A percentile compares a stretch with the other conserved stretches of the same genome.
Conservation (phyloP, 1,140 invertebrate genomes). For the Frieseomelitta varia region DNA sequence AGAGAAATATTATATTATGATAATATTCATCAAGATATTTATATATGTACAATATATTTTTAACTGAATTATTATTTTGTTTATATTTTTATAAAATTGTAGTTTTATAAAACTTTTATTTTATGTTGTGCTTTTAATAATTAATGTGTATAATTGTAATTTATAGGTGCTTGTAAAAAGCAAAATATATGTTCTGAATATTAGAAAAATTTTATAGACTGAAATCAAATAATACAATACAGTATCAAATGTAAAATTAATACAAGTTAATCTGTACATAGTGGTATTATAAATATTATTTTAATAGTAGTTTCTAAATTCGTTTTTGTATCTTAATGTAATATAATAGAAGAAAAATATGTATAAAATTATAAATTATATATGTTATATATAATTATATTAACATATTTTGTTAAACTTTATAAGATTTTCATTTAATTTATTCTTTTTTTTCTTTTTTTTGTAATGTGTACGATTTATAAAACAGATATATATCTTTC, state of each 20-base stretch:
- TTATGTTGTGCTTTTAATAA: conserved; percentile 15
- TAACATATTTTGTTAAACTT: too few relatives aligned
- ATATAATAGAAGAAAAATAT: not conserved
- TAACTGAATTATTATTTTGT: conserved; percentile 30
- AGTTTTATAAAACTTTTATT: conserved; percentile 22
- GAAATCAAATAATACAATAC: conserved; percentile 29
- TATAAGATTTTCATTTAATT: too few relatives aligned
- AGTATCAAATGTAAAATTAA: conserved; percentile 15
- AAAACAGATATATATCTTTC: too few relatives aligned
- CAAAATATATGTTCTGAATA: conserved; percentile 13
- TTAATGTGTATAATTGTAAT: conserved; percentile 26
- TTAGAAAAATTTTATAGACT: conserved; percentile 36
- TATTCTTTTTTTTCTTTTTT: too few relatives aligned
- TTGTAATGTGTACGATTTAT: too few relatives aligned
- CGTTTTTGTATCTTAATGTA: conserved; percentile 11
- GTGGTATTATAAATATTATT: not conserved
- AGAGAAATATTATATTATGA: conserved; percentile 38
- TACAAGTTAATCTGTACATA: conserved; percentile 23
- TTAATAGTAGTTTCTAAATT: conserved; percentile 8
- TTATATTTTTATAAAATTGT: conserved; percentile 52
- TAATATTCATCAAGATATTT: conserved; percentile 46
- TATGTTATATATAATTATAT: too few relatives aligned
- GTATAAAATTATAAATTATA: conserved; percentile 34
- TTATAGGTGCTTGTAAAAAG: conserved; percentile 32
- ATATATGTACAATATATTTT: conserved; percentile 36